Evolutionary conservation across 2,113 vertebrate genomes (phyloP).

Genomic region (Pteruthius melanotis): DNA sequence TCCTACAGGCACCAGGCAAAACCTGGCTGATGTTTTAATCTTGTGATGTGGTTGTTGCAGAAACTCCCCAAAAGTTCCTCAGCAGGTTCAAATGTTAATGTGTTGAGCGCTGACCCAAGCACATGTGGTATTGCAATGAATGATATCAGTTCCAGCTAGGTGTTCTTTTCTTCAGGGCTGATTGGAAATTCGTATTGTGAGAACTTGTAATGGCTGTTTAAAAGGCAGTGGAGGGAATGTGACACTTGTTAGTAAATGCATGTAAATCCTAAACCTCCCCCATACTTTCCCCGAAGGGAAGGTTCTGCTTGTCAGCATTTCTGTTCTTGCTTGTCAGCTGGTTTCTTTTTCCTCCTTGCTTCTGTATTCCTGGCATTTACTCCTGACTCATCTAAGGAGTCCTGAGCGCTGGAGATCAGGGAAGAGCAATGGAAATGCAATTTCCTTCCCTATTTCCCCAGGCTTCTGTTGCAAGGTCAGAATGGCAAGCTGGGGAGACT

Average conservation of each 20-base stretch:
- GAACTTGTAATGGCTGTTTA: not conserved
- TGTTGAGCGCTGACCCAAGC: not conserved
- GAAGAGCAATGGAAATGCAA: not conserved
- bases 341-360: not conserved
- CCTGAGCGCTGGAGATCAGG: not conserved
- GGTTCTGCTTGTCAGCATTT: not conserved
- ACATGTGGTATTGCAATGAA: fast-evolving
- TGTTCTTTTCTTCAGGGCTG: not conserved
- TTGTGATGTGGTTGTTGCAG: not conserved
- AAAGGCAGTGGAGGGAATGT: not conserved
- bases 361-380: not conserved
- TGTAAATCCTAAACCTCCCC: not conserved
- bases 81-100: not conserved
- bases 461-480: not conserved
- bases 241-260: not conserved
- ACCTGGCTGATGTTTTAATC: not conserved
- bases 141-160: not conserved
- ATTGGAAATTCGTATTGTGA: not conserved
- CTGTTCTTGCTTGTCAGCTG: not conserved
- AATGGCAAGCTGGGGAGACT: not conserved
- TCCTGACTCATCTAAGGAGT: not conserved
- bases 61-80: not conserved
- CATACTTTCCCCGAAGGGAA: not conserved
- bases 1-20: not conserved
- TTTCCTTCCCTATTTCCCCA: not conserved